Conservation (phyloP, 2,113 vertebrate species). For the Thamnophis sirtalis region DNA sequence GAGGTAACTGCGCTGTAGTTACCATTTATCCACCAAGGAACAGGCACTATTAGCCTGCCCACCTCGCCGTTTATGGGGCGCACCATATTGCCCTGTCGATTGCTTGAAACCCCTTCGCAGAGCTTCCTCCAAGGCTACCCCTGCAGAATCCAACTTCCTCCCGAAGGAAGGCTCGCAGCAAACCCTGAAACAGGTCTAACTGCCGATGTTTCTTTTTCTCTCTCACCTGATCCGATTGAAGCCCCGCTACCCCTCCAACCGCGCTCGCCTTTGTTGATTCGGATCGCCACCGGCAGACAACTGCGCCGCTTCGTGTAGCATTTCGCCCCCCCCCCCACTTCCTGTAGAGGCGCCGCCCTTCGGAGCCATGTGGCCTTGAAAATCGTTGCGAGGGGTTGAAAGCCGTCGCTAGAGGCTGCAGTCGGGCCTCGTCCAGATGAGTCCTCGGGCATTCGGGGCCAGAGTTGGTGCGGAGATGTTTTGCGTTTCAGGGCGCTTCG, state of each 20-base stretch:
- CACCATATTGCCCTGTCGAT: neutral
- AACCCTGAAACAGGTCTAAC: too few relatives aligned
- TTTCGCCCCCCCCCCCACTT: neutral
- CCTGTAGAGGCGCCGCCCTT: constrained; percentile 30
- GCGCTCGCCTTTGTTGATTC: neutral
- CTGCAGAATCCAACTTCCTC: neutral
- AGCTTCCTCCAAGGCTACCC: neutral
- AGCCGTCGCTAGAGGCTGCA: neutral
- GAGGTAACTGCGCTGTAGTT: neutral
- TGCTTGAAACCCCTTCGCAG: neutral
- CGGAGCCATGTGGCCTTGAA: neutral
- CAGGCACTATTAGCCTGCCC: neutral
- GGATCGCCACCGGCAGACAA: neutral
- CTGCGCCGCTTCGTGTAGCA: neutral
- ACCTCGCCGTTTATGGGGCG: neutral
- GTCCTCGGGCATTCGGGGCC: neutral
- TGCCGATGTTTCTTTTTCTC: neutral
- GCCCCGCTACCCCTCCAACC: neutral
- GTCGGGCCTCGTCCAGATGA: neutral
- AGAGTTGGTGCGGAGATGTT: neutral
- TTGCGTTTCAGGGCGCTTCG: neutral
- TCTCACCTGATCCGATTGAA: neutral
- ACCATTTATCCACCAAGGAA: neutral
- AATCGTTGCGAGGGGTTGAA: too few relatives aligned
- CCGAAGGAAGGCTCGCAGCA: too few relatives aligned